Conservation (phyloP, 1,140 invertebrate species). For the Trachymyrmex septentrionalis region DNA sequence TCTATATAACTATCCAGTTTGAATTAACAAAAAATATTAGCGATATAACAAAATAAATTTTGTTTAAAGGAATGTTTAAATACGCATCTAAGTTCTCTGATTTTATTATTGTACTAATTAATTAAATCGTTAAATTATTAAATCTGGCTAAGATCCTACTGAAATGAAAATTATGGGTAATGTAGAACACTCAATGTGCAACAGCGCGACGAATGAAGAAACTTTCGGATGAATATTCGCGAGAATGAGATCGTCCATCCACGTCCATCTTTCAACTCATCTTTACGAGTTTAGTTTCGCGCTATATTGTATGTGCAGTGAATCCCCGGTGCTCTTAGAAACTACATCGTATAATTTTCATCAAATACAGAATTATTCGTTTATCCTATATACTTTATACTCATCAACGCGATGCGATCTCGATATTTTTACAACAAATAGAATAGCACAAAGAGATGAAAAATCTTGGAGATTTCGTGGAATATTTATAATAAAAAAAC, state of each 20-base stretch:
- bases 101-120: slow-evolving; percentile 7
- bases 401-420: neutral
- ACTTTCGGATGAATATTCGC: slow-evolving; percentile 27
- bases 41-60: neutral
- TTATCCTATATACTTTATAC: neutral
- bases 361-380: neutral
- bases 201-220: slow-evolving; percentile 38
- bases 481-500: neutral
- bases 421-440: neutral
- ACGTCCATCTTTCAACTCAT: slow-evolving; percentile 41
- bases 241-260: slow-evolving; percentile 22
- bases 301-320: neutral
- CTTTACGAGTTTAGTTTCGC: neutral
- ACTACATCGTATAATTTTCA: neutral
- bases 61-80: neutral
- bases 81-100: neutral
- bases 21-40: neutral
- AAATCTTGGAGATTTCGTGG: neutral
- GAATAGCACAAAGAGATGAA: neutral
- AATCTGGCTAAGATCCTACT: neutral
- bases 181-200: neutral
- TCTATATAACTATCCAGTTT: neutral
- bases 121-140: slow-evolving; percentile 14
- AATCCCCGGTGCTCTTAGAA: neutral
- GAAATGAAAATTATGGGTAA: slow-evolving; percentile 27